phyloP scores from a whole-genome alignment of 2,113 vertebrate genomes.

The Hystrix brachyura region DNA sequence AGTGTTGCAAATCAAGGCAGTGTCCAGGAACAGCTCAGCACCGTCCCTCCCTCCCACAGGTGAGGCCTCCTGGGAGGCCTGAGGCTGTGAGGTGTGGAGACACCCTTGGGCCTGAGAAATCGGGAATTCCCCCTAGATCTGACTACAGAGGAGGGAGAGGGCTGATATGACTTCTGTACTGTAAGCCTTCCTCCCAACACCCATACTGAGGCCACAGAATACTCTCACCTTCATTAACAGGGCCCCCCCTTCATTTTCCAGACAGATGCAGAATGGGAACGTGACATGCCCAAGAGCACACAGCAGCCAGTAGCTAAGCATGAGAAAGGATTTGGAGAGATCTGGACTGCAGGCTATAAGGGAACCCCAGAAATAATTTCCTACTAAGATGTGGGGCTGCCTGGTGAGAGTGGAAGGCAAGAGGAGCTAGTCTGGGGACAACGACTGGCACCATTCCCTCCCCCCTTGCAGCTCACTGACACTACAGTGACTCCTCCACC shows the following conservation, averaged over 20 bases:
- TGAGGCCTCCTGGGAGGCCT: conserved; percentile 26
- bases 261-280: conserved; percentile 10
- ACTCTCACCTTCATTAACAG: neutral
- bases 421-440: neutral
- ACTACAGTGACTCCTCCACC: conserved; percentile 41
- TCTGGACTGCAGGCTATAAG: neutral
- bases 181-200: neutral
- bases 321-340: neutral
- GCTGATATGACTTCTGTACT: neutral
- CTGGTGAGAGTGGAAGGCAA: neutral
- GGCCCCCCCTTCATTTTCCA: neutral
- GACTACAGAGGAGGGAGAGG: neutral
- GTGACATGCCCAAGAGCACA: neutral
- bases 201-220: neutral
- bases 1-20: conserved; percentile 48
- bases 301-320: neutral
- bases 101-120: conserved; percentile 56
- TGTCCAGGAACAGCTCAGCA: conserved; percentile 32
- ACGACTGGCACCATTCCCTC: neutral
- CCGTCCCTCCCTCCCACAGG: neutral
- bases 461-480: neutral
- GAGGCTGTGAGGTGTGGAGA: conserved; percentile 51
- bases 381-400: neutral
- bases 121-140: conserved; percentile 38
- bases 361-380: neutral